A percentile compares a stretch with the other conserved stretches of the same genome.
phyloP scores from a whole-genome alignment of 2,797 vertebrate genomes.

The Acipenser transmontanus region DNA sequence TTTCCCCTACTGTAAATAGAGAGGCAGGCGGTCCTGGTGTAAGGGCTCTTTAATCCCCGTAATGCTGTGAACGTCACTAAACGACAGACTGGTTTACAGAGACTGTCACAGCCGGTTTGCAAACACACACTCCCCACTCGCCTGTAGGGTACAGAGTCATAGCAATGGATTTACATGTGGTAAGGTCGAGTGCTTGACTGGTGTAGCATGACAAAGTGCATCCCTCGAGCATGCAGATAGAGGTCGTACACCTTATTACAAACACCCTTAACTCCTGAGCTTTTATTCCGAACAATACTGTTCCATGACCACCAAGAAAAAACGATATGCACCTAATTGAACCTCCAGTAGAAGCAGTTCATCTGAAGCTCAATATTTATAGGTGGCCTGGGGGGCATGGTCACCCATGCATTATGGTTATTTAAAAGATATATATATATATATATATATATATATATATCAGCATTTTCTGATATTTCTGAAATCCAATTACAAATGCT shows the following conservation, averaged over 20 bases:
- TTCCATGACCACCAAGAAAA: too few species aligned
- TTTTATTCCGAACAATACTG: background rate
- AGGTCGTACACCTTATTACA: slow-evolving; percentile 4
- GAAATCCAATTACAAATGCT: background rate
- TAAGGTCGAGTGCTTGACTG: slow-evolving; percentile 9
- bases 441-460: background rate
- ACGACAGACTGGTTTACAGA: background rate
- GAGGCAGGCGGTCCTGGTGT: slow-evolving; percentile 1
- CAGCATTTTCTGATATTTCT: too few species aligned
- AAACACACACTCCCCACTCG: background rate
- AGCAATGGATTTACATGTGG: slow-evolving; percentile 10
- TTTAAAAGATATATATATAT: background rate
- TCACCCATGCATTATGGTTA: too few species aligned
- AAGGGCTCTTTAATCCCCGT: background rate
- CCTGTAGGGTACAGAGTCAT: slow-evolving; percentile 11
- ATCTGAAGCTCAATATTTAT: too few species aligned
- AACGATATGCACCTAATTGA: too few species aligned
- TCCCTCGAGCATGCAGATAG: slow-evolving; percentile 16
- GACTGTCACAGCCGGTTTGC: slow-evolving; percentile 8
- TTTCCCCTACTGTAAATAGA: slow-evolving; percentile 18
- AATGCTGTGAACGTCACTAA: slow-evolving; percentile 3
- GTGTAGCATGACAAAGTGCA: slow-evolving; percentile 6
- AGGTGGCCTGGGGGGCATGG: too few species aligned
- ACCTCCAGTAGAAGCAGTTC: too few species aligned
- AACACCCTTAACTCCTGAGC: slow-evolving; percentile 5